Conservation (phyloP, 2,888 invertebrate genomes). For the Papilio demoleus region DNA sequence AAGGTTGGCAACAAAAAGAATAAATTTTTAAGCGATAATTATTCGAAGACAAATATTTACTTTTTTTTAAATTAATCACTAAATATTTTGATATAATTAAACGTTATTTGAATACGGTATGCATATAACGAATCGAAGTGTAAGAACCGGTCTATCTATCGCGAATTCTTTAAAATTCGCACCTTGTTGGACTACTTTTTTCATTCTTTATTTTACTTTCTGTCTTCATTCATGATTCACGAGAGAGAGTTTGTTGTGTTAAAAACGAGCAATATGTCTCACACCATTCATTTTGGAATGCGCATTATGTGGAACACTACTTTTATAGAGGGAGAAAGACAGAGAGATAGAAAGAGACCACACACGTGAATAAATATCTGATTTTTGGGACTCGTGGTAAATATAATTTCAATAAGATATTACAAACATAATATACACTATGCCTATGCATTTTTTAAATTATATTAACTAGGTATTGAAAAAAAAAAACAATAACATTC, state of each 20-base stretch:
- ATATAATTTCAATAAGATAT: too few relatives aligned
- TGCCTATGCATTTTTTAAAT: too few relatives aligned
- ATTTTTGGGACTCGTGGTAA: too few relatives aligned
- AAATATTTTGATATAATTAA: neutral
- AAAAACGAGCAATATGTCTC: neutral
- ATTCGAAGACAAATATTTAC: neutral
- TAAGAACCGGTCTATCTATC: neutral
- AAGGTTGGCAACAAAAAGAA: neutral
- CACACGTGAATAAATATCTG: too few relatives aligned
- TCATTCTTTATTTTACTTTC: neutral
- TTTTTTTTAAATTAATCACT: neutral
- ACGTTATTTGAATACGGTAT: neutral
- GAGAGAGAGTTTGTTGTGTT: neutral
- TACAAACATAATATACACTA: too few relatives aligned
- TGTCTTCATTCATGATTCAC: conserved; percentile 9
- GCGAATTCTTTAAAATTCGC: neutral
- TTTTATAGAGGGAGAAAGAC: neutral
- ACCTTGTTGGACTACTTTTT: neutral
- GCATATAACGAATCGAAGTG: neutral
- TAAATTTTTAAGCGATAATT: neutral
- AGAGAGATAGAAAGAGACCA: too few relatives aligned
- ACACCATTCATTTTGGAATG: neutral
- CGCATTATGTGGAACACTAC: neutral
- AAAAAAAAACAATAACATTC: too few relatives aligned
- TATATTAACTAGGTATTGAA: too few relatives aligned